Evolutionary conservation across 2,888 invertebrate genomes (phyloP).

Genomic region (Choreutis nemorana): DNA sequence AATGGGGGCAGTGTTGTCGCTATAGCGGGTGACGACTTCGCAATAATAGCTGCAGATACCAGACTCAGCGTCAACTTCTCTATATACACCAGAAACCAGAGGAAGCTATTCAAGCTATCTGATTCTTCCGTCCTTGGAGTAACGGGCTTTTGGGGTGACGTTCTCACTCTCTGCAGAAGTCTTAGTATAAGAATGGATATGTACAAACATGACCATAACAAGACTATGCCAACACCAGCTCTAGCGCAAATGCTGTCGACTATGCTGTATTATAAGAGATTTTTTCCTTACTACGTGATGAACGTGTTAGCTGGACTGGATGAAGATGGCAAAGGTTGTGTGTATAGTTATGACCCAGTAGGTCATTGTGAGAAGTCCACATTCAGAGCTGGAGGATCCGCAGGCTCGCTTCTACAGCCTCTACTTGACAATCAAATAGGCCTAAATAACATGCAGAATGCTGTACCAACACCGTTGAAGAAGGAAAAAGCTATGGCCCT

Average conservation of each 20-base stretch:
- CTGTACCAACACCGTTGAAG: slow-evolving; percentile 60
- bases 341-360: slow-evolving; percentile 91
- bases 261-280: slow-evolving; percentile 87
- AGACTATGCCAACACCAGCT: slow-evolving; percentile 82
- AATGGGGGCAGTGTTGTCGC: slow-evolving; percentile 80
- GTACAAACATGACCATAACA: slow-evolving; percentile 86
- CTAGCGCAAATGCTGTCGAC: slow-evolving; percentile 89
- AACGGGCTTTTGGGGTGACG: slow-evolving; percentile 92
- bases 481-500: slow-evolving; percentile 77
- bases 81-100: slow-evolving; percentile 81
- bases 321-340: slow-evolving; percentile 83
- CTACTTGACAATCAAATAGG: slow-evolving; percentile 91
- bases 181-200: slow-evolving; percentile 82
- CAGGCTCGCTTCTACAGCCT: slow-evolving; percentile 72
- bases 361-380: slow-evolving; percentile 81
- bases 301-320: slow-evolving; percentile 89
- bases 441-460: slow-evolving; percentile 75
- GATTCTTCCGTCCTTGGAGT: slow-evolving; percentile 80
- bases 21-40: slow-evolving; percentile 87
- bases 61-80: slow-evolving; percentile 82
- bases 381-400: slow-evolving; percentile 83
- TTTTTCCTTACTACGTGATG: slow-evolving; percentile 92
- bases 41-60: slow-evolving; percentile 87
- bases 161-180: slow-evolving; percentile 78
- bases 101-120: slow-evolving; percentile 78